These are phyloP conservation scores for Chaenogobius annularis DNA, from an alignment of 2,113 vertebrate species.

Conservation along the genomic window DNA sequence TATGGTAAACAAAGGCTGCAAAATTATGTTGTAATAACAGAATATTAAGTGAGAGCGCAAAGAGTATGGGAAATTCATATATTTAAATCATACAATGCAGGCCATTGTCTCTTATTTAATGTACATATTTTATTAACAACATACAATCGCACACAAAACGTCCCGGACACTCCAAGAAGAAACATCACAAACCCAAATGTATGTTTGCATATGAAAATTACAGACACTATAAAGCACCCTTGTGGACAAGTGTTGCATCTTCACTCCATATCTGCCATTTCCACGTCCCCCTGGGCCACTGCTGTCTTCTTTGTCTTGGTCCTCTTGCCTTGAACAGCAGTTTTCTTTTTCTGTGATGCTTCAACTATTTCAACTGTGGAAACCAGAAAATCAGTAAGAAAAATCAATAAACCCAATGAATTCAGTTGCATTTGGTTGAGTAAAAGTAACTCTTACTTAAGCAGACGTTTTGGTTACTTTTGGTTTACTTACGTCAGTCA, in stretches of 20 bases:
- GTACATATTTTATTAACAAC: not conserved
- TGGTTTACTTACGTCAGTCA: too few species aligned
- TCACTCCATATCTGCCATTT: slow-evolving; percentile 63
- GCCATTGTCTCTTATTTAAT: not conserved
- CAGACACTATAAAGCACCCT: not conserved
- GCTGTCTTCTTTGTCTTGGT: slow-evolving; percentile 9
- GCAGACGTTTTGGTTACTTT: too few species aligned
- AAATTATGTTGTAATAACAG: not conserved
- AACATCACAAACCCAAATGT: not conserved
- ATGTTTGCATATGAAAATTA: not conserved
- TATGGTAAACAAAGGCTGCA: not conserved
- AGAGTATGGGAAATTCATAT: not conserved
- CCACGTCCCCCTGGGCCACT: slow-evolving; percentile 28
- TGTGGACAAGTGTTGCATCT: not conserved
- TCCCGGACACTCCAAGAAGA: not conserved
- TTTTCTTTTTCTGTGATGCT: slow-evolving; percentile 37
- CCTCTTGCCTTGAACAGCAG: slow-evolving; percentile 14
- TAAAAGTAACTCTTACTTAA: too few species aligned
- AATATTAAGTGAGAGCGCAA: too few species aligned
- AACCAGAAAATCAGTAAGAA: not conserved
- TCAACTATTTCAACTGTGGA: slow-evolving; percentile 33
- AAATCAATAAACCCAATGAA: not conserved
- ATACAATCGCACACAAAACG: not conserved
- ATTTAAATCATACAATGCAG: not conserved
- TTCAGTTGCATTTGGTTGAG: not conserved